These are phyloP conservation scores for Aphelenchoides avenae DNA, from an alignment of 1,140 invertebrate genomes.

Conservation along the genomic window DNA sequence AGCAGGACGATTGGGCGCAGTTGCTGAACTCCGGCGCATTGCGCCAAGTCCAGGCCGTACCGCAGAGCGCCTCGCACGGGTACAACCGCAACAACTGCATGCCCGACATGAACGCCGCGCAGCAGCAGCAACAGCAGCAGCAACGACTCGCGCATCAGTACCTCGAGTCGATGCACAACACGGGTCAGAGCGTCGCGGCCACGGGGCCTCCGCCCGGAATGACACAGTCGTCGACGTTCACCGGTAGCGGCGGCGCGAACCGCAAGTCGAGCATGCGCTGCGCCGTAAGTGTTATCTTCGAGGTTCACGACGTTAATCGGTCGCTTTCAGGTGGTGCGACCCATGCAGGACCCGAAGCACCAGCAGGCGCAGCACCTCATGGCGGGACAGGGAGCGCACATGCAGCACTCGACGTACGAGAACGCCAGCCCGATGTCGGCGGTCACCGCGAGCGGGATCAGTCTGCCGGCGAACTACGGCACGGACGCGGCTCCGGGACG, in stretches of 20 bases:
- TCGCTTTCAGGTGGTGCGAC: conserved; percentile 16
- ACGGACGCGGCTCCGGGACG: too few species aligned
- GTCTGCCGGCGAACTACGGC: too few species aligned
- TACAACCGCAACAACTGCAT: background rate
- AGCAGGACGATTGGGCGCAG: conserved; percentile 9
- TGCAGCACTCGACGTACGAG: too few species aligned
- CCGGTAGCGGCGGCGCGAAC: background rate
- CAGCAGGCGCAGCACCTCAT: conserved; percentile 13
- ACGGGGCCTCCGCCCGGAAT: background rate
- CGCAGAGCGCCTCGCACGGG: background rate
- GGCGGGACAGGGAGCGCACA: too few species aligned
- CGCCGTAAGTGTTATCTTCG: too few species aligned
- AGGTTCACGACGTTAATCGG: too few species aligned
- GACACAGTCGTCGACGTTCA: background rate
- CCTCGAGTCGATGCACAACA: too few species aligned
- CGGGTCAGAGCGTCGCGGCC: too few species aligned
- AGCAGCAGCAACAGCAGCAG: background rate
- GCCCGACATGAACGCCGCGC: too few species aligned
- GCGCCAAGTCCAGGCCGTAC: background rate
- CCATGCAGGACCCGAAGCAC: conserved; percentile 8
- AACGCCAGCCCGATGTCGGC: too few species aligned
- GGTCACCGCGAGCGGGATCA: too few species aligned
- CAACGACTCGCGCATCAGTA: background rate
- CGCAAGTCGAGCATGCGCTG: conserved; percentile 19
- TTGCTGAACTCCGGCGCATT: background rate